phyloP scores from a whole-genome alignment of 2,113 vertebrate genomes.

The Crotalus horridus region DNA sequence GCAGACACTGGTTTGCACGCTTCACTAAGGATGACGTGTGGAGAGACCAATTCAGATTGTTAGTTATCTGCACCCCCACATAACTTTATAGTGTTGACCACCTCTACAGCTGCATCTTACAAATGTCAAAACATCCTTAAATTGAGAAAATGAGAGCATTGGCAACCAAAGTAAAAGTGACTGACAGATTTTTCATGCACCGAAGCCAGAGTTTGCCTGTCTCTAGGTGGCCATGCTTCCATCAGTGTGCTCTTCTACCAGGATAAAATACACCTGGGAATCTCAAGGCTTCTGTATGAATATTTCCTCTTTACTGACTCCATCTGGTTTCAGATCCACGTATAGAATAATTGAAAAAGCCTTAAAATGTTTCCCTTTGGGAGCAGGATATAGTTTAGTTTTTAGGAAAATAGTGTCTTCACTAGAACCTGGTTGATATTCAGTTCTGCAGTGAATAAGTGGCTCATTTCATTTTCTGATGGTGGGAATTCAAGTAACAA shows the following conservation, averaged over 20 bases:
- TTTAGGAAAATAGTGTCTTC: background rate
- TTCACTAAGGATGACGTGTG: no score
- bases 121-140: conserved; percentile 46
- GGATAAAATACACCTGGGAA: background rate
- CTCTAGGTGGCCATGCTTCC: conserved; percentile 29
- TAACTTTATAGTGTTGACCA: no score
- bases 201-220: conserved; percentile 52
- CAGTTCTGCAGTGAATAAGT: background rate
- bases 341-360: background rate
- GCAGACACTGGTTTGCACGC: no score
- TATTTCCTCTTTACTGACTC: background rate
- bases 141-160: conserved; percentile 27
- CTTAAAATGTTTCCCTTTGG: background rate
- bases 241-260: conserved; percentile 6
- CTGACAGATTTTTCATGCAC: conserved; percentile 54
- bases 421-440: background rate
- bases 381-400: background rate
- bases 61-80: no score
- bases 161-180: conserved; percentile 51
- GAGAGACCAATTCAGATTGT: no score
- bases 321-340: background rate
- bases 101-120: no score
- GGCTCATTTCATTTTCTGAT: background rate
- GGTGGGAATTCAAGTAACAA: background rate
- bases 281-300: background rate